A percentile compares a stretch with the other conserved stretches of the same genome.
These are phyloP conservation scores for Cyphomyrus plagiostoma DNA, from an alignment of 2,113 vertebrate genomes.

Conservation along the genomic window DNA sequence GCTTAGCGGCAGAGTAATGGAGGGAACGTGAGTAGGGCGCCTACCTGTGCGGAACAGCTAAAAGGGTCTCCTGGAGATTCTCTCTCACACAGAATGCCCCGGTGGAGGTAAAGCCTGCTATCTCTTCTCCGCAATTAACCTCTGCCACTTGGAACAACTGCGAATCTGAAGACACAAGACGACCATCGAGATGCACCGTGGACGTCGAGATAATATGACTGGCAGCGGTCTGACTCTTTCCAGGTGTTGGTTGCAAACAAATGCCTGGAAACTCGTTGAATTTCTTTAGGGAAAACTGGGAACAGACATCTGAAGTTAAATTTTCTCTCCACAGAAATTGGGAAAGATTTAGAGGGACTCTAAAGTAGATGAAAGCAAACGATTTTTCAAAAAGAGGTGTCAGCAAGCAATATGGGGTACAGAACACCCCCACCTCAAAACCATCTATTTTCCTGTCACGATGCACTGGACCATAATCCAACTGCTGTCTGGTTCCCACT, in stretches of 20 bases:
- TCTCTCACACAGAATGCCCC: background rate
- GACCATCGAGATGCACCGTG: background rate
- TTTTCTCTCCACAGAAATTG: constrained; percentile 7
- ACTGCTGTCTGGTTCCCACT: constrained; percentile 21
- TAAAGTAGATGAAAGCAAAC: constrained; percentile 20
- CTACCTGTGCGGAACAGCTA: background rate
- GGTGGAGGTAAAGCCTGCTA: background rate
- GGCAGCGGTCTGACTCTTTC: background rate
- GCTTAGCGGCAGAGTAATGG: too few species aligned
- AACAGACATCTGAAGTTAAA: background rate
- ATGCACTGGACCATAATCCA: constrained; percentile 34
- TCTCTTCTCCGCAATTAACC: background rate
- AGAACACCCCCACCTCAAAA: constrained; percentile 31
- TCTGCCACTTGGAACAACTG: constrained; percentile 14
- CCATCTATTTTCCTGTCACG: constrained; percentile 38
- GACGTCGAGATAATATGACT: background rate
- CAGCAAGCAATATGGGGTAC: constrained; percentile 32
- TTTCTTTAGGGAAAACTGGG: constrained; percentile 18
- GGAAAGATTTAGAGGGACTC: background rate
- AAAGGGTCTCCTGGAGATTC: background rate
- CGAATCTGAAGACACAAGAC: background rate
- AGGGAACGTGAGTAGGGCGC: background rate
- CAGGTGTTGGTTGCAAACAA: background rate
- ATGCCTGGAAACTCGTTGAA: background rate
- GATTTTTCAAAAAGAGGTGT: constrained; percentile 28